A percentile compares a stretch with the other conserved stretches of the same genome.
Conservation (phyloP, 2,797 vertebrate genomes). For the Cirrhinus mrigala region DNA sequence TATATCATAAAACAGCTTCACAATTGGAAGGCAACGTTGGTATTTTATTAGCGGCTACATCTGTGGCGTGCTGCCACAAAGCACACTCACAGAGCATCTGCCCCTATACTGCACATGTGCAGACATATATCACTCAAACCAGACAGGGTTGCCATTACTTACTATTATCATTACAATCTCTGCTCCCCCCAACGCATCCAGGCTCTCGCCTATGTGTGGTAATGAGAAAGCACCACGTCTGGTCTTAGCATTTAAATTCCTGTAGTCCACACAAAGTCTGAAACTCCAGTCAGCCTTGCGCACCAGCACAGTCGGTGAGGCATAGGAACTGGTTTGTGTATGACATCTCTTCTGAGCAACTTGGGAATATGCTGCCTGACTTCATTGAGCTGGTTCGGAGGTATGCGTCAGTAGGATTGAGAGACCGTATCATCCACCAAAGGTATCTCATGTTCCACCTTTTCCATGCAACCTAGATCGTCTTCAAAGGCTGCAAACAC, state of each 20-base stretch:
- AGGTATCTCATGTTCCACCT: background rate
- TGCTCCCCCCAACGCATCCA: too few species aligned
- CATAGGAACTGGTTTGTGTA: background rate
- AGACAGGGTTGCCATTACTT: too few species aligned
- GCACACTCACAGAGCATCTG: too few species aligned
- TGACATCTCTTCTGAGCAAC: background rate
- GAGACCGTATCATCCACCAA: background rate
- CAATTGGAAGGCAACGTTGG: too few species aligned
- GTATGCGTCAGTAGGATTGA: background rate
- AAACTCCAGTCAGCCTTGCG: background rate
- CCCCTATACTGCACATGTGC: too few species aligned
- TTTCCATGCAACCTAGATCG: background rate
- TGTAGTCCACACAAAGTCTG: background rate
- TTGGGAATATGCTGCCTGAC: background rate
- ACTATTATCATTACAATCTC: too few species aligned
- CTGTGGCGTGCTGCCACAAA: too few species aligned
- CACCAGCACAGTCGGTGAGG: background rate
- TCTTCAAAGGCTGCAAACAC: background rate
- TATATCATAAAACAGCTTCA: too few species aligned
- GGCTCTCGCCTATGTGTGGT: too few species aligned
- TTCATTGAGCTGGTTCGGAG: background rate
- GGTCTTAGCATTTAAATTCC: background rate
- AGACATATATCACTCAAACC: too few species aligned
- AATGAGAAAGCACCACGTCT: too few species aligned
- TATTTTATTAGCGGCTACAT: too few species aligned